Conservation (phyloP, 2,797 vertebrate species). For the Enteromius unitaeniatus region DNA sequence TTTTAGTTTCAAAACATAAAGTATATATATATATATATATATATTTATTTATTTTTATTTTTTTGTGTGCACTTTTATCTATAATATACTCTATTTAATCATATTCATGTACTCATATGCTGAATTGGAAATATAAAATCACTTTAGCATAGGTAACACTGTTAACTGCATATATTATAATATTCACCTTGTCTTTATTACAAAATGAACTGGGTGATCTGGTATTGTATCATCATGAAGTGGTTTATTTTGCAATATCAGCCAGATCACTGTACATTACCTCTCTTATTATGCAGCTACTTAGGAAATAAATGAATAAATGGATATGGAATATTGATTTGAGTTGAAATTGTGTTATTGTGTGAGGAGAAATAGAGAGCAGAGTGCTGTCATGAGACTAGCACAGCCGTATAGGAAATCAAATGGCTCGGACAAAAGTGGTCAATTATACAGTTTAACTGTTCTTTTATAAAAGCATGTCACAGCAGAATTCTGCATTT, state of each 20-base stretch:
- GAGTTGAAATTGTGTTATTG: constrained; percentile 26
- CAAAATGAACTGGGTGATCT: background rate
- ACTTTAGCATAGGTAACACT: no score
- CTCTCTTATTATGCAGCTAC: background rate
- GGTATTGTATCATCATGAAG: background rate
- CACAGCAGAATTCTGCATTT: background rate
- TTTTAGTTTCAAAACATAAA: no score
- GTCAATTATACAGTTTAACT: background rate
- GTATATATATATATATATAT: no score
- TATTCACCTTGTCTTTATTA: background rate
- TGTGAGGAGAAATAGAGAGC: background rate
- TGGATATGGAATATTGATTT: constrained; percentile 5
- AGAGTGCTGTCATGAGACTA: background rate
- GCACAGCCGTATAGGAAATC: background rate
- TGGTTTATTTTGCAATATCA: constrained; percentile 1
- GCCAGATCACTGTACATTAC: background rate
- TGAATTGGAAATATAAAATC: background rate
- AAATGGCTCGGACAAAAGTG: background rate
- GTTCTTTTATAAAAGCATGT: background rate
- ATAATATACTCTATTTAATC: no score
- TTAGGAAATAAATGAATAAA: constrained; percentile 1
- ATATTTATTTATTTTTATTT: no score
- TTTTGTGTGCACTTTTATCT: no score
- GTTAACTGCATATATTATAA: no score
- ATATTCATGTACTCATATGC: background rate